Base-by-base conservation (phyloP, 2,797 vertebrate species). In the Malacoctenus gilli region DNA sequence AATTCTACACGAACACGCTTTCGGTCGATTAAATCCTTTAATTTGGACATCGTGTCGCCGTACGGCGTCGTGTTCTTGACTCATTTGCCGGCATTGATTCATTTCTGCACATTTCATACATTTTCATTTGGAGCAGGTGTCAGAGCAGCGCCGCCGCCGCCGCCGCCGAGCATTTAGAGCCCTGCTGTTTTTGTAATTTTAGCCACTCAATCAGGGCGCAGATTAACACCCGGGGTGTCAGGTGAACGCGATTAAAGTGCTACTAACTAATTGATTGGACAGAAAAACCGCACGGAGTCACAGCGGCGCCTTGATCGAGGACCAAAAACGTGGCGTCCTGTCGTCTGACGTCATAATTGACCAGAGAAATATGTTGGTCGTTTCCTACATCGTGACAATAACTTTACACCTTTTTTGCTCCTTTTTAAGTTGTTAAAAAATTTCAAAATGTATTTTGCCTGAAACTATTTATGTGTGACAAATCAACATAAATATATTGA, bases 171-270 rank as follows among this genome's bases (percentile, higher is more conserved):
- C 52, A 52, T 47, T 57, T 62, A 28, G 32, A 51, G 35, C 13
- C 70, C 59, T 23, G 56, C 77, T 78, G 75, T 8, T 70, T 68
- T 54, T 52, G 46, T 75, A 71, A 66, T 72, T 75, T 59, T 28
- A 75, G 49, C 58, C 54, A 19, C 65, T 79, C 71, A 72, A 72
- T 80, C 38, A 68, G 31, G 28, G 32, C 40, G 3, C 50, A 41
- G 40, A 69, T 73, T 51, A 73, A 69, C 52, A 72, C 57, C 43
- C 16, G 35, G 28, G 59, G 61, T 36, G 65, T 40, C 44, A 72
- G 60, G 59, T 70, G 64, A 84, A 42, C 0, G 0, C 58, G 64
- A 50, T 73, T 76, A 65, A 60, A 53, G 50, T 7, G 30, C 8
- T 68, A 72, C 6, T 3, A 70, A 72, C 6, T 3, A 42, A 6